phyloP scores from a whole-genome alignment of 2,797 vertebrate species.

The Microchirus variegatus region DNA sequence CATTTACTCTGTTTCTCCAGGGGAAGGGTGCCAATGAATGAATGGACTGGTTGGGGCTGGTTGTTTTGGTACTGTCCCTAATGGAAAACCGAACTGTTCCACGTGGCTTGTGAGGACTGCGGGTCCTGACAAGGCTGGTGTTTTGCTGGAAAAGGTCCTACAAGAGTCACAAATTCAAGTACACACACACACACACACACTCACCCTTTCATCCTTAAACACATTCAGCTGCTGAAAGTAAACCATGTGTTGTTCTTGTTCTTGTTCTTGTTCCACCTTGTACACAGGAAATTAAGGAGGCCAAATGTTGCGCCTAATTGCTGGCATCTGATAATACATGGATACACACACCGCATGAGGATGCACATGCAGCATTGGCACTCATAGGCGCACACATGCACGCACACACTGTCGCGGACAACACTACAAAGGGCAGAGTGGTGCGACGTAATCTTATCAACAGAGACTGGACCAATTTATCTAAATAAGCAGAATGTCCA shows the following conservation, averaged over 20 bases:
- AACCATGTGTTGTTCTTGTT: slow-evolving; percentile 30
- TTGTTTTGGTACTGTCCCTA: no score
- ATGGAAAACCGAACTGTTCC: no score
- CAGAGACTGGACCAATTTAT: slow-evolving; percentile 33
- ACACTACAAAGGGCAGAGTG: neutral
- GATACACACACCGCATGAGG: slow-evolving; percentile 3
- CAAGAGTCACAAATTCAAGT: no score
- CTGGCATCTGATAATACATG: slow-evolving; percentile 32
- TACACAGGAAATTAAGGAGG: slow-evolving; percentile 37
- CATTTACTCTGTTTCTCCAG: no score
- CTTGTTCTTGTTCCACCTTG: slow-evolving; percentile 18
- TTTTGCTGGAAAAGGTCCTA: no score
- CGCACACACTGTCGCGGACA: slow-evolving; percentile 5
- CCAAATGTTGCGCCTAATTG: slow-evolving; percentile 24
- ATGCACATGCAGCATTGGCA: neutral
- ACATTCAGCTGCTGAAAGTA: slow-evolving; percentile 50
- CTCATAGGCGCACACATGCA: neutral
- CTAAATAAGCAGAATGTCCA: slow-evolving; percentile 27
- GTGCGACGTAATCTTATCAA: slow-evolving; percentile 53
- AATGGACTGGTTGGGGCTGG: no score
- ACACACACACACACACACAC: slow-evolving; percentile 4
- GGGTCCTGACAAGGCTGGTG: no score
- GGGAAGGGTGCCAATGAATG: no score
- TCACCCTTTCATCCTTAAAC: slow-evolving; percentile 36
- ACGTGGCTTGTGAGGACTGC: no score